Evolutionary conservation across 2,888 invertebrate species (phyloP).

Genomic region (Spodoptera picta): DNA sequence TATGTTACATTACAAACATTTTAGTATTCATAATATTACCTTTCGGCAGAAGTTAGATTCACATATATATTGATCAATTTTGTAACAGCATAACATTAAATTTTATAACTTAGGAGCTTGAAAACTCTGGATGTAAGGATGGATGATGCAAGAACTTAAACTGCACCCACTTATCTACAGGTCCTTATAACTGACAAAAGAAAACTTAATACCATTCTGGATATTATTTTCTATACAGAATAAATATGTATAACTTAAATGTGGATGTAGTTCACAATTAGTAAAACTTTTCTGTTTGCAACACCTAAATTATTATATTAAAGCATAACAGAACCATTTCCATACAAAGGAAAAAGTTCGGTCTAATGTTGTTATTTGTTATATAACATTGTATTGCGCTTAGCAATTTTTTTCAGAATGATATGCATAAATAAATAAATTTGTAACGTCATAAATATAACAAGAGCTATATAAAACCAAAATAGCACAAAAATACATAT

Average conservation of each 20-base stretch:
- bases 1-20: constrained; percentile 9
- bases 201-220: too few species aligned
- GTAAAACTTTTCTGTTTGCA: too few species aligned
- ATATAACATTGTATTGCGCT: constrained; percentile 5
- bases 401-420: constrained; percentile 2
- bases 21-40: neutral
- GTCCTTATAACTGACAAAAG: too few species aligned
- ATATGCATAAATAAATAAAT: constrained; percentile 24
- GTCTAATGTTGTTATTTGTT: constrained; percentile 1
- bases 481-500: too few species aligned
- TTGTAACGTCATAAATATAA: neutral
- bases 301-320: too few species aligned
- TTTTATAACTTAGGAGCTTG: constrained; percentile 13
- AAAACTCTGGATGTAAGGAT: neutral
- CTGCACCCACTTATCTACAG: neutral
- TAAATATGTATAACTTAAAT: too few species aligned
- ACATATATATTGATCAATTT: constrained; percentile 5
- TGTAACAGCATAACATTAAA: constrained; percentile 16
- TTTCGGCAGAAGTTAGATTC: constrained; percentile 1
- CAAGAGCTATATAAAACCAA: too few species aligned
- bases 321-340: too few species aligned
- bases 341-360: too few species aligned
- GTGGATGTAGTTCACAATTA: too few species aligned
- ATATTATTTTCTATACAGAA: too few species aligned
- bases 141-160: neutral